Base-by-base conservation (phyloP, 1,140 invertebrate species). In the Laupala kohalensis region DNA sequence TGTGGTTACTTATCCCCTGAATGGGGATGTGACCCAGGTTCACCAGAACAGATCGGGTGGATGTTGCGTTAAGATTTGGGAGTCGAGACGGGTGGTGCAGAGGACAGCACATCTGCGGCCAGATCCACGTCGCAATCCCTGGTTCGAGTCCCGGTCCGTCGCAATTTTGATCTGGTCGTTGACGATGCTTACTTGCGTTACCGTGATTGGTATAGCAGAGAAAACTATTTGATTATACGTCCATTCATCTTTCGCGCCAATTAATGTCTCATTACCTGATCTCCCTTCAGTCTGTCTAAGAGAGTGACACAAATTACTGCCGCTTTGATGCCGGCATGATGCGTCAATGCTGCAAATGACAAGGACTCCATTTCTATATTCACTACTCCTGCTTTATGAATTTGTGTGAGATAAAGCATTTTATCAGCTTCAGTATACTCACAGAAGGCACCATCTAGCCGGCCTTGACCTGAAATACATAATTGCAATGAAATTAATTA, bases 341-440 rank as follows among this genome's bases (percentile, higher is more conserved):
- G 91, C 13, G 95, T 97, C 25, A 98, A 85, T 0, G 95, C 94
- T 0, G 95, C 93, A 79, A 99, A 98, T 26, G 90, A 89, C 0
- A 93, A 85, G 1, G 92, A 90, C 82, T 99, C 97, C 97, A 99
- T 99, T 84, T 99, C 97, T 75, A 99, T 98, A 79, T 99, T 99
- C 1, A 92, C 86, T 4, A 99, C 91, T 2, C 93, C 94, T 25
- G 87, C 80, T 24, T 90, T 85, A 63, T 91, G 86, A 69, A 98
- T 78, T 73, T 88, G 86, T 37, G 88, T 84, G 70, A 99, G 81
- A 77, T 95, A 99, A 19, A 89, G 87, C 84, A 95, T 88, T 81
- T 97, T 97, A 66, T 99, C 96, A 1, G 84, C 81, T 79, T 94
- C 90, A 2, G 86, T 89, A 81, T 94, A 98, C 72, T 97, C 94